Base-by-base conservation (phyloP, 1,140 invertebrate species). In the Meloidogyne floridensis region DNA sequence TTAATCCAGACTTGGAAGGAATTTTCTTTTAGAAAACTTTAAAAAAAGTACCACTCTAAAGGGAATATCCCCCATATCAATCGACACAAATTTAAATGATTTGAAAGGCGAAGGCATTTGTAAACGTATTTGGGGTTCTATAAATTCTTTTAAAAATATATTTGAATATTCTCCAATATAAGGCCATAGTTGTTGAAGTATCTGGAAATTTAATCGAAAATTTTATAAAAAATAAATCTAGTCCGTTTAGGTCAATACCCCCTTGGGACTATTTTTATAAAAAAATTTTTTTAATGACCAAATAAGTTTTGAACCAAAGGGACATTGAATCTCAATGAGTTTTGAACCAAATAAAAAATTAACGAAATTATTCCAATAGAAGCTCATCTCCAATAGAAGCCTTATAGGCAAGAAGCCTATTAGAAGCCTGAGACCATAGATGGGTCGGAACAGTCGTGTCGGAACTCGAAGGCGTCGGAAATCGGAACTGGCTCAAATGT, bases 91-190 rank as follows among this genome's bases (percentile, higher is more conserved):
- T 81, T 88, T 88, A 75, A 89, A 89, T 11, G 84, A 86, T 81
- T 90, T 89, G 81, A 89, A 90, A 75, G 87, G 87, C n/a, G 73
- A 74, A 5, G 88, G 88, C 88, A 89, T 88, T 82, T 90, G 89
- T 18, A 82, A 82, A 56, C 82, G 51, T 20, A 88, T 84, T 85
- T 89, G 88, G 15, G 88, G 88, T 77, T 89, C 88, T n/a, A 89
- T 90, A 69, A 89, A 85, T 70, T 89, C 88, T 32, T 80, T 73
- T 80, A 89, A 82, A 75, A 89, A 89, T 13, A 70, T 75, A 72
- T 88, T 84, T 5, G 87, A 59, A 79, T 89, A 89, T 74, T 89
- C 88, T 56, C 84, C 83, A 73, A 89, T 87, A 76, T 85, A 89
- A 9, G 88, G 88, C 88, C 88, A 89, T 18, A 89, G 59, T 80